Percentiles rank a stretch among this genome's conserved stretches.
Evolutionary conservation across 2,797 vertebrate species (phyloP).

Genomic region (Malurus leucopterus): DNA sequence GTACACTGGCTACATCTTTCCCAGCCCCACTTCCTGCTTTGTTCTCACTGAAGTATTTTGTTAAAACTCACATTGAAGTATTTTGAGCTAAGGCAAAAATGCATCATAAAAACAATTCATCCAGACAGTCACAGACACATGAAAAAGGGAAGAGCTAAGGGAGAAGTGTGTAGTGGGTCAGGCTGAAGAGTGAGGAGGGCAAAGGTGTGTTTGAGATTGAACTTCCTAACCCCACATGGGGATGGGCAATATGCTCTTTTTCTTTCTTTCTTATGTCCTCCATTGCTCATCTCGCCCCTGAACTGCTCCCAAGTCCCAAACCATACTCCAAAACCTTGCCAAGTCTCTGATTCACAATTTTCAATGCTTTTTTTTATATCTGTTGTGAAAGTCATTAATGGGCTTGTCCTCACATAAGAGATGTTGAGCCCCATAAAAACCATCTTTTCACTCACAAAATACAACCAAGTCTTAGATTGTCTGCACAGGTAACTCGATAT

Average conservation of each 20-base stretch:
- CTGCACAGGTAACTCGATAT: neutral
- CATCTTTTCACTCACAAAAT: neutral
- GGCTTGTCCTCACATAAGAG: neutral
- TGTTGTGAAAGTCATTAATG: neutral
- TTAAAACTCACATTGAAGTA: neutral
- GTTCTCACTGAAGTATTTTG: neutral
- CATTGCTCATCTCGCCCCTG: neutral
- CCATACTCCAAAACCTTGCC: neutral
- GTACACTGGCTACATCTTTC: neutral
- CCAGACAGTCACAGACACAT: neutral
- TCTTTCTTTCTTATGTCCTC: neutral
- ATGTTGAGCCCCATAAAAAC: neutral
- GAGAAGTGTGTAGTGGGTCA: neutral
- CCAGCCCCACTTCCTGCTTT: neutral
- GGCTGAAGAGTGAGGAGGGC: neutral
- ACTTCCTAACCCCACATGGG: neutral
- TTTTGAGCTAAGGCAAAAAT: neutral
- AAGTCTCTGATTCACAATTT: neutral
- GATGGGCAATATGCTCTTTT: accelerated
- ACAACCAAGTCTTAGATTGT: neutral
- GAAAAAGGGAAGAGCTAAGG: neutral
- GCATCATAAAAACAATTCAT: neutral
- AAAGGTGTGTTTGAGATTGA: neutral
- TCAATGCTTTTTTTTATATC: neutral
- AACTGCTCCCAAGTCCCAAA: neutral